phyloP scores from a whole-genome alignment of 2,797 vertebrate genomes.

The Pempheris klunzingeri region DNA sequence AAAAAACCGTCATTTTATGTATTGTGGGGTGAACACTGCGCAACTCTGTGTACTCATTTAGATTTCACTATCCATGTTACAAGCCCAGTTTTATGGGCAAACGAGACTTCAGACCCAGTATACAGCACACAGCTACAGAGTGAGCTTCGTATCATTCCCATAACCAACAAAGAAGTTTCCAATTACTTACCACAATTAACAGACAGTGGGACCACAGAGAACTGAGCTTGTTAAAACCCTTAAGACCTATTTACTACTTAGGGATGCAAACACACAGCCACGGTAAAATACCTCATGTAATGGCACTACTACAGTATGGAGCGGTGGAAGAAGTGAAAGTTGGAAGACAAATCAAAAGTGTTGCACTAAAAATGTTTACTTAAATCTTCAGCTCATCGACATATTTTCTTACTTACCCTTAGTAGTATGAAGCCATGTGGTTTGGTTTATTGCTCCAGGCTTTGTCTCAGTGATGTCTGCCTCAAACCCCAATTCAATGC shows the following conservation, averaged over 20 bases:
- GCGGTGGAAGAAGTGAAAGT: not conserved
- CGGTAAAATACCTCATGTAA: constrained; percentile 26
- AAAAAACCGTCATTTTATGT: not conserved
- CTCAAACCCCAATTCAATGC: not conserved
- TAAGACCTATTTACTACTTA: constrained; percentile 35
- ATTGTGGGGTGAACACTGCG: constrained; percentile 19
- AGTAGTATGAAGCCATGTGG: not conserved
- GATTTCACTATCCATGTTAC: constrained; percentile 3
- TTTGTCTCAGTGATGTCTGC: not conserved
- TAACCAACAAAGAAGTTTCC: constrained; percentile 50
- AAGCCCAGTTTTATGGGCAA: constrained; percentile 35
- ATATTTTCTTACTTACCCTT: not conserved
- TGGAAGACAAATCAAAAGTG: not conserved
- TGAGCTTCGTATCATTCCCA: constrained; percentile 17
- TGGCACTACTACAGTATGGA: not conserved
- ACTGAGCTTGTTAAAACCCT: constrained; percentile 48
- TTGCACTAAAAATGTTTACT: not conserved
- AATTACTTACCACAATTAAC: constrained; percentile 54
- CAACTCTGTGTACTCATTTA: not conserved
- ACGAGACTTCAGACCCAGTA: constrained; percentile 8
- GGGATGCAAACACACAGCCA: constrained; percentile 26
- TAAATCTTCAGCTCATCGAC: not conserved
- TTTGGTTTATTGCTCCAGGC: not conserved
- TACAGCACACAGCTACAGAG: constrained; percentile 26
- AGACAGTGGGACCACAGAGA: constrained; percentile 48